These are phyloP conservation scores for Arctopsyche grandis DNA, from an alignment of 1,140 invertebrate genomes.

Conservation along the genomic window DNA sequence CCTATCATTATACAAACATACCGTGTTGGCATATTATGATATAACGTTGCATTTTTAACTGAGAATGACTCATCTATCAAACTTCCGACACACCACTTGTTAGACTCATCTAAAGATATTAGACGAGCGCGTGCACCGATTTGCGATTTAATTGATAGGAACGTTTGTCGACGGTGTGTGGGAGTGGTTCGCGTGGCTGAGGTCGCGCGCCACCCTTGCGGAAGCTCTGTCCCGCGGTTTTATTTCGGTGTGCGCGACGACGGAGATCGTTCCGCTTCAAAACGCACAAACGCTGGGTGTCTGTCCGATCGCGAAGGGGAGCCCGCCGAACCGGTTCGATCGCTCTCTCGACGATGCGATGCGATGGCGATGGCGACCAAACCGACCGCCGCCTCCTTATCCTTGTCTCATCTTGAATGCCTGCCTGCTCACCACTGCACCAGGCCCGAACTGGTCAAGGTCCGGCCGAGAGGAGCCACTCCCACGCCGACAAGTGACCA, in stretches of 20 bases:
- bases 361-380: too few species aligned
- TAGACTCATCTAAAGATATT: too few species aligned
- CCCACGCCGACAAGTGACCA: conserved; percentile 14
- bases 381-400: not conserved
- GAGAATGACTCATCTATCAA: too few species aligned
- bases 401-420: conserved; percentile 22
- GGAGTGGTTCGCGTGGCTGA: not conserved
- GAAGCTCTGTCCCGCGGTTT: conserved; percentile 14
- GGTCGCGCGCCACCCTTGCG: not conserved
- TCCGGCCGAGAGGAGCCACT: conserved; percentile 11
- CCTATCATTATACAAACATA: too few species aligned
- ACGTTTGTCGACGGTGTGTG: not conserved
- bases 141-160: not conserved
- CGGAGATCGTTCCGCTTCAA: conserved; percentile 37
- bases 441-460: conserved; percentile 25
- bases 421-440: not conserved
- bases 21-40: too few species aligned
- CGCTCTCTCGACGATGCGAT: not conserved
- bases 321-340: conserved; percentile 38
- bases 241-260: conserved; percentile 27
- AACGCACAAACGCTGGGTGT: conserved; percentile 29
- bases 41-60: too few species aligned
- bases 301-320: conserved; percentile 30
- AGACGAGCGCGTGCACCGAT: too few species aligned
- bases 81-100: too few species aligned